Percentiles rank a stretch among this genome's conserved stretches.
phyloP scores from a whole-genome alignment of 2,113 vertebrate genomes.

The Sebastes schlegelii region DNA sequence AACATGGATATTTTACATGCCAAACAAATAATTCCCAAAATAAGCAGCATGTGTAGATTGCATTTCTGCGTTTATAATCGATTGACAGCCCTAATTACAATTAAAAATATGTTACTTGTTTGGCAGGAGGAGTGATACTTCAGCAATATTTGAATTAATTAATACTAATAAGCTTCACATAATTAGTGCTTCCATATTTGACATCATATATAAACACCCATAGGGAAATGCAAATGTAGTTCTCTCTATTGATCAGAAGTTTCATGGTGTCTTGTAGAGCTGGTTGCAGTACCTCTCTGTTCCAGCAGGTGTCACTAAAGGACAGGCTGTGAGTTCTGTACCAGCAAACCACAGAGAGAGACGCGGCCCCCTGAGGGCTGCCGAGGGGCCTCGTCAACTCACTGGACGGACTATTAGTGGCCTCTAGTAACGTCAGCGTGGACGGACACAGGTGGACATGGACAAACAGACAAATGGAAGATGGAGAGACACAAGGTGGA shows the following conservation, averaged over 20 bases:
- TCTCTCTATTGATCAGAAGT: not conserved
- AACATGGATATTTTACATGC: too few relatives aligned
- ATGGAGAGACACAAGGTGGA: not conserved
- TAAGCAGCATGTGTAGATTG: too few relatives aligned
- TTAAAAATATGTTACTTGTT: not conserved
- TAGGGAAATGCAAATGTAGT: not conserved
- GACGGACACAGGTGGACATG: conserved; percentile 19
- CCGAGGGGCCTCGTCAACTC: conserved; percentile 56
- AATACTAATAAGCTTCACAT: too few relatives aligned
- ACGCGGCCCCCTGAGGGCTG: conserved; percentile 76
- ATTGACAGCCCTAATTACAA: too few relatives aligned
- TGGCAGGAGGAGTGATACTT: not conserved
- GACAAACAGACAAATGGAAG: not conserved
- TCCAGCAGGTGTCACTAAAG: conserved; percentile 84
- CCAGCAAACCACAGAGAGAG: conserved; percentile 80
- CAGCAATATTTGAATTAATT: too few relatives aligned
- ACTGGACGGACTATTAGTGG: conserved; percentile 73
- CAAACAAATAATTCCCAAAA: too few relatives aligned
- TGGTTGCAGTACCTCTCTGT: conserved; percentile 80
- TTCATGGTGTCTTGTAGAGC: not conserved
- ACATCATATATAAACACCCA: too few relatives aligned
- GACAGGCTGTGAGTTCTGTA: conserved; percentile 81
- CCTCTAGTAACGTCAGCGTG: conserved; percentile 76
- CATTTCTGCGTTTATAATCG: too few relatives aligned
- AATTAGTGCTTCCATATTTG: too few relatives aligned